These are phyloP conservation scores for Drosophila sproati DNA, from an alignment of 1,140 invertebrate species.

Conservation along the genomic window DNA sequence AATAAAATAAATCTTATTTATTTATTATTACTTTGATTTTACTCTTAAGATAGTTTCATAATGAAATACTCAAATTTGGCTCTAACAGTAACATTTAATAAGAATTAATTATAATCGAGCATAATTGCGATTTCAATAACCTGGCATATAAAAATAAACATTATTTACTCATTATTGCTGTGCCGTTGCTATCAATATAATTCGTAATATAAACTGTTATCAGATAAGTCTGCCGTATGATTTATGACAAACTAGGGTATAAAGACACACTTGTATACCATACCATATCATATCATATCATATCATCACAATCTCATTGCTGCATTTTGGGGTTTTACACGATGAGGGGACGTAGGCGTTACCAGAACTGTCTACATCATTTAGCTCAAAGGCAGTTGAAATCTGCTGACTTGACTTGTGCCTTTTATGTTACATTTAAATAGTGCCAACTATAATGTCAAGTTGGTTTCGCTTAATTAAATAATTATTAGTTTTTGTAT, in stretches of 20 bases:
- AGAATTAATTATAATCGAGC: too few species aligned
- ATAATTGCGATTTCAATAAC: too few species aligned
- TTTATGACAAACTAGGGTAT: neutral
- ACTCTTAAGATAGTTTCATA: too few species aligned
- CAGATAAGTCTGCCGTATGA: too few species aligned
- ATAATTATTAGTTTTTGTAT: constrained; percentile 24
- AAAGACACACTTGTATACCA: neutral
- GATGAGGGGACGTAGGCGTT: constrained; percentile 5
- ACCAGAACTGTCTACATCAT: constrained; percentile 20
- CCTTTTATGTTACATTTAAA: constrained; percentile 14
- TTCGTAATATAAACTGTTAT: too few species aligned
- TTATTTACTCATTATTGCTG: too few species aligned
- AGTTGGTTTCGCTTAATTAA: constrained; percentile 38
- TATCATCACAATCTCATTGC: constrained; percentile 1
- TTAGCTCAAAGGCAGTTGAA: constrained; percentile 1
- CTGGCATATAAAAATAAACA: neutral
- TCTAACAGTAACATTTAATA: neutral
- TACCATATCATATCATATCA: neutral
- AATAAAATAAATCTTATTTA: neutral
- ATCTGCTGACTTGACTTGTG: constrained; percentile 5
- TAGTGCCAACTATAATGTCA: neutral
- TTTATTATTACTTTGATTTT: too few species aligned
- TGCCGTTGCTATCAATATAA: too few species aligned
- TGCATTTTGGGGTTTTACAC: constrained; percentile 1
- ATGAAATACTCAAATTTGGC: too few species aligned